Percentiles rank a stretch among this genome's conserved stretches.
Conservation (phyloP, 2,113 vertebrate species). For the Theropithecus gelada region DNA sequence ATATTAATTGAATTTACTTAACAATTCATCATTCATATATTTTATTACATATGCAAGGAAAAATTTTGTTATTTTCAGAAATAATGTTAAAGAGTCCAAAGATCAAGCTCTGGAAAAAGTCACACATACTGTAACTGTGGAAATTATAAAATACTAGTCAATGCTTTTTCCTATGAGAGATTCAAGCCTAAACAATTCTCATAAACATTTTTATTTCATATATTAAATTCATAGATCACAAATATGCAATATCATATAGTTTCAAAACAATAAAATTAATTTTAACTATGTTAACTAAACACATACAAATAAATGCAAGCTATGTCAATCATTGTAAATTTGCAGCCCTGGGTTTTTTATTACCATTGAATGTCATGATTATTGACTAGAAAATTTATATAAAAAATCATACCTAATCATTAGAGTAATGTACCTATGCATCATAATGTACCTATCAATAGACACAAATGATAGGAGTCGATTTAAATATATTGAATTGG, state of each 20-base stretch:
- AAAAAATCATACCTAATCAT: neutral
- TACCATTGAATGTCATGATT: neutral
- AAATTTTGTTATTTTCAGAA: neutral
- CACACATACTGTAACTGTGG: neutral
- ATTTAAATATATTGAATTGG: neutral
- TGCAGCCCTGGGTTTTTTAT: neutral
- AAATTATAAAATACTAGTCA: neutral
- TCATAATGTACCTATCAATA: neutral
- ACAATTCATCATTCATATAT: neutral
- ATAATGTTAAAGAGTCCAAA: neutral
- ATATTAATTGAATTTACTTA: neutral
- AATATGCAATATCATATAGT: neutral
- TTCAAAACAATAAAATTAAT: constrained; percentile 22
- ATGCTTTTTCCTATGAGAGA: neutral
- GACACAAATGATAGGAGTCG: neutral
- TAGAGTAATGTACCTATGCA: neutral
- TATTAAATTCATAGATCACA: neutral
- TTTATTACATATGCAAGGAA: neutral
- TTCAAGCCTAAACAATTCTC: neutral
- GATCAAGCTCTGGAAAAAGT: neutral
- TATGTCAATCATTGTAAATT: neutral
- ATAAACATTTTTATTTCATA: neutral
- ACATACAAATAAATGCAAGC: neutral
- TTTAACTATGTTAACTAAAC: constrained; percentile 24
- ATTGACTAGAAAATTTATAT: neutral